Evolutionary conservation across 2,888 invertebrate genomes (phyloP).

Genomic region (Timema podura): DNA sequence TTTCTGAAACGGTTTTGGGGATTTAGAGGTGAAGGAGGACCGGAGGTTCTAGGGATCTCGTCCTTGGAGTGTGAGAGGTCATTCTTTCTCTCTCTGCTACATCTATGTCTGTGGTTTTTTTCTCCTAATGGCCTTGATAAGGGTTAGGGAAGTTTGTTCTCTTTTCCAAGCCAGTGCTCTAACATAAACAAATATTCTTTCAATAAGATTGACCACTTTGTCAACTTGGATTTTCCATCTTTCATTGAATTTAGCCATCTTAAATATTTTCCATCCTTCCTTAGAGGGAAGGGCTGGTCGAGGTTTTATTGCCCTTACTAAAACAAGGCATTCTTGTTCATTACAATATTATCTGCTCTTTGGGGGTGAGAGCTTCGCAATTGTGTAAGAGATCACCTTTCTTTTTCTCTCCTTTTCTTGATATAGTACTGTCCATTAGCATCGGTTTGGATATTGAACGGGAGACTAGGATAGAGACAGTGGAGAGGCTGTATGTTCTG

Average conservation of each 20-base stretch:
- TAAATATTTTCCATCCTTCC: neutral
- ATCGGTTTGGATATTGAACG: too few species aligned
- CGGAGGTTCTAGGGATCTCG: too few species aligned
- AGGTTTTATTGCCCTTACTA: neutral
- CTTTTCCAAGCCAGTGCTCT: neutral
- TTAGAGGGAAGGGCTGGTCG: neutral
- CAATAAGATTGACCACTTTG: neutral
- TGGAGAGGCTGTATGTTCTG: too few species aligned
- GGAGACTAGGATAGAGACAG: too few species aligned
- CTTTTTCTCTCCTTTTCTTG: neutral
- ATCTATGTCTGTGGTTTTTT: too few species aligned
- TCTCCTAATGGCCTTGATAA: neutral
- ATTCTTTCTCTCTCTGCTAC: too few species aligned
- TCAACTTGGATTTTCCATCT: neutral
- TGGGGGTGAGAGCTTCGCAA: neutral
- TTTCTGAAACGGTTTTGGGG: too few species aligned
- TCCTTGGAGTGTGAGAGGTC: too few species aligned
- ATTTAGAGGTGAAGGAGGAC: too few species aligned
- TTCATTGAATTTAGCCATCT: neutral
- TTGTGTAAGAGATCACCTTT: neutral
- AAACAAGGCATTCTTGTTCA: neutral
- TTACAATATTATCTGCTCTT: neutral
- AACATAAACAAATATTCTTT: neutral
- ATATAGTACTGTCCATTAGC: too few species aligned
- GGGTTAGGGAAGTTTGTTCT: neutral